Evolutionary conservation across 2,888 invertebrate genomes (phyloP), one percentile per base, ranked within the genome.

Genomic region (Polydrusus pterygomalis): DNA sequence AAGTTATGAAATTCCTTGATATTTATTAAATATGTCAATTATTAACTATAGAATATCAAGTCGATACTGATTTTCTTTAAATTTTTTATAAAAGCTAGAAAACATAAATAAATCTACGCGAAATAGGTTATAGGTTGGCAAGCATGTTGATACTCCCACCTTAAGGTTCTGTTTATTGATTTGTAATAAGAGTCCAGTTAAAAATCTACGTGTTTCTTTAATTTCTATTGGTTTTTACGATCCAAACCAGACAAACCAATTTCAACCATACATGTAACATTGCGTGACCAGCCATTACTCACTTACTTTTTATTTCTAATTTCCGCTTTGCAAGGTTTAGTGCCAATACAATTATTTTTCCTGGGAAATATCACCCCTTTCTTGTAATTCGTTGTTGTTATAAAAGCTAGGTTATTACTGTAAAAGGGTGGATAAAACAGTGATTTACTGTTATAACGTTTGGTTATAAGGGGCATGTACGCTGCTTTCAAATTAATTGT

Each of bases 301-400:
- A 76, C 71, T 72, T 51, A 58, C 76, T 63, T 65, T 68, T 76
- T 72, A 76, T 69, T 69, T 45, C 72, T 72, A 76, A 76, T 76
- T 76, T 76, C 76, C 76, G 71, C 51, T 68, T 49, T 47, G 68
- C 72, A 64, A 69, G 56, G 45, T 76, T 76, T 72, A 76, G 72
- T 76, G 72, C 68, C 76, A 72, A 71, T 71, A 64, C 63, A 62
- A 76, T 75, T 75, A 76, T 68, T 76, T 71, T 76, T 58, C 76
- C 63, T 43, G 67, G 72, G 54, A 72, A 72, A 56, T 72, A 58
- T 72, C 69, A 51, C 58, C 76, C 76, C 62, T 72, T 76, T 69
- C 69, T 62, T 65, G 65, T 73, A 73, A 58, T 45, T 60, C 34
- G 34, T 58, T 34, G 34, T 58, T 34, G 34, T 58, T 38, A 60